Evolutionary conservation across 2,888 invertebrate genomes (phyloP), one percentile per base, ranked within the genome.

Genomic region (Papilio elwesi): DNA sequence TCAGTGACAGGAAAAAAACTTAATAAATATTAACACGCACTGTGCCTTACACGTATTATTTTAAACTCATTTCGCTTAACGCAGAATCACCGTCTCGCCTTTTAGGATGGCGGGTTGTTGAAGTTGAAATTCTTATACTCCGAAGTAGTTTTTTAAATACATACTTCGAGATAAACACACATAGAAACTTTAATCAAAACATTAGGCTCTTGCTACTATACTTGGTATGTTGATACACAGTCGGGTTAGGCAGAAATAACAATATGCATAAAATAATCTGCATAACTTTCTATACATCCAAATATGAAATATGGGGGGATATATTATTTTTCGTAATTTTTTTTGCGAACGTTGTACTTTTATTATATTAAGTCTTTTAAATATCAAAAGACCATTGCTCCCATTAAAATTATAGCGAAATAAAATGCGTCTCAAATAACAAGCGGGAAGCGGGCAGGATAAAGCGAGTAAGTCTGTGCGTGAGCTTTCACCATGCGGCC

Each of bases 401-500:
- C 43, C 4, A 1, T 43, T 43, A 43, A 4, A 43, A 9, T 7
- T 0, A 43, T 5, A 9, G 6, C 43, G 4, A 9, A 43, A 9
- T 9, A 43, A 43, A 5, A 1, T 43, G 43, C 9, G 51, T 16
- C 6, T 48, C 9, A 48, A 48, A 5, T 3, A 16, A 38, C 36
- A 73, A 64, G 55, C 63, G 57, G 49, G 7, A 26, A 26, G 64
- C 64, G 64, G 49, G 48, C 16, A 26, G 1, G 53, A 53, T 8
- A 53, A 63, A 48, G 52, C 26, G 16, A 13, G 16, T 80, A 78
- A 78, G 79, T 74, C 81, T 57, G 75, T 87, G 87, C 89, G 89
- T 88, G 87, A 83, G 82, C 85, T 90, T 90, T 89, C 89, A 86
- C 83, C 88, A 89, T 88, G 85, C 88, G 87, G 87, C 84, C 86